Evolutionary conservation across 2,888 invertebrate genomes (phyloP), one percentile per base, ranked within the genome.

Genomic region (Dynastes tityus): DNA sequence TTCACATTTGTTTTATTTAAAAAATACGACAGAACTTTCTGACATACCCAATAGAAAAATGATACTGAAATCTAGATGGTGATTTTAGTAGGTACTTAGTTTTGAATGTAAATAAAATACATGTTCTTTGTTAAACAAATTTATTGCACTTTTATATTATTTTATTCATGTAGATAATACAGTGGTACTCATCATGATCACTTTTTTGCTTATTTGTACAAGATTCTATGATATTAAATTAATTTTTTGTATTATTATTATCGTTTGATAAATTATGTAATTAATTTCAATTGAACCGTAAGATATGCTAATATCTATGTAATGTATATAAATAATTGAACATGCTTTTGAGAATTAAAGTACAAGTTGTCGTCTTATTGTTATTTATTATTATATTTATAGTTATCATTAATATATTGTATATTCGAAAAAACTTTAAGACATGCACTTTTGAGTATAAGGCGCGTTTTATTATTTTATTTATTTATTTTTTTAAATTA

Each of bases 131-230:
- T 32, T 67, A 76, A 67, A 76, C 76, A 65, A 76, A 67, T 76
- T 76, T 76, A 76, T 76, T 76, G 67, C 76, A 76, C 2, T 53
- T 51, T 76, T 53, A 65, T 76, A 37, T 40, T 68, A 27, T 27
- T 68, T 49, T 49, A 61, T 49, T 27, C 65, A 16, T 49, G 16
- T 22, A 49, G 68, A 61, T 53, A 53, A 53, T 61, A 73, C 40
- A 61, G 22, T 45, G 53, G 40, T 73, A 45, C 40, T 61, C 32
- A 55, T 45, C 45, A 11, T 45, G 8, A 53, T 16, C 16, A 53
- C 2, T 53, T 11, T 53, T 16, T 53, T 16, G n/a, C 53, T 53
- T 53, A 16, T 73, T 73, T 73, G 61, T 73, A 73, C 61, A 61
- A 61, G 37, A 58, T 40, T 61, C 61, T 11, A 45, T 73, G 61